These are phyloP conservation scores for Drosophila diplacantha DNA, from an alignment of 2,888 invertebrate genomes.

Conservation along the genomic window DNA sequence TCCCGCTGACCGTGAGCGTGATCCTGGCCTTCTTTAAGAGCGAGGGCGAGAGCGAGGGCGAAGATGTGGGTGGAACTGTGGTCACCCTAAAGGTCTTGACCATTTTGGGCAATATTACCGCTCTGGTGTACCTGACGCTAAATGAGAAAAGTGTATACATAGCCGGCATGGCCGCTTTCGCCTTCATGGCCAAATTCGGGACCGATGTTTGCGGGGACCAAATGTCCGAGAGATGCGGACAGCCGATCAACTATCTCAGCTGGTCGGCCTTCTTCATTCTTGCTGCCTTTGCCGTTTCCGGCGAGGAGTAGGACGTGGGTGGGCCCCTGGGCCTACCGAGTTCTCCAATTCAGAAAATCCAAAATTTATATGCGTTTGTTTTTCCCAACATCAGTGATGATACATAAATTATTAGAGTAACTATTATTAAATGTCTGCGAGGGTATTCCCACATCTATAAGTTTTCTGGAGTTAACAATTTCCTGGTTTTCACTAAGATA, in stretches of 20 bases:
- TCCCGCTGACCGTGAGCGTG: conserved; percentile 62
- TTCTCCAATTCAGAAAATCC: background rate
- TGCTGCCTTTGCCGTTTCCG: conserved; percentile 36
- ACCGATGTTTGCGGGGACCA: conserved; percentile 46
- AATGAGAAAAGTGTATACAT: conserved; percentile 59
- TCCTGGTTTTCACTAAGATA: background rate
- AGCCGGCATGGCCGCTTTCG: conserved; percentile 60
- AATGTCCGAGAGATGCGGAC: conserved; percentile 10
- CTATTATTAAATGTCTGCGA: background rate
- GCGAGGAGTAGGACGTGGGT: conserved; percentile 30
- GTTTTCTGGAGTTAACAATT: background rate
- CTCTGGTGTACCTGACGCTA: conserved; percentile 60
- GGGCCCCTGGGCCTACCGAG: background rate
- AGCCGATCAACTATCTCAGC: conserved; percentile 43
- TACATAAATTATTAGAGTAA: conserved; percentile 17
- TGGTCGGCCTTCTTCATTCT: conserved; percentile 55
- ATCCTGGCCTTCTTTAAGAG: conserved; percentile 42
- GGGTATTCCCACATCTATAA: too few species aligned
- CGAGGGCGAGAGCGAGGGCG: conserved; percentile 5
- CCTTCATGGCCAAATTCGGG: conserved; percentile 62
- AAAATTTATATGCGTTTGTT: background rate
- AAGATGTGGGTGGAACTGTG: conserved; percentile 20
- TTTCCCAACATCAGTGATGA: background rate
- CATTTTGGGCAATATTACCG: conserved; percentile 66
- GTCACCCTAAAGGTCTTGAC: conserved; percentile 60